Base-by-base conservation (phyloP, 2,113 vertebrate genomes). In the Brevimyrus niger region DNA sequence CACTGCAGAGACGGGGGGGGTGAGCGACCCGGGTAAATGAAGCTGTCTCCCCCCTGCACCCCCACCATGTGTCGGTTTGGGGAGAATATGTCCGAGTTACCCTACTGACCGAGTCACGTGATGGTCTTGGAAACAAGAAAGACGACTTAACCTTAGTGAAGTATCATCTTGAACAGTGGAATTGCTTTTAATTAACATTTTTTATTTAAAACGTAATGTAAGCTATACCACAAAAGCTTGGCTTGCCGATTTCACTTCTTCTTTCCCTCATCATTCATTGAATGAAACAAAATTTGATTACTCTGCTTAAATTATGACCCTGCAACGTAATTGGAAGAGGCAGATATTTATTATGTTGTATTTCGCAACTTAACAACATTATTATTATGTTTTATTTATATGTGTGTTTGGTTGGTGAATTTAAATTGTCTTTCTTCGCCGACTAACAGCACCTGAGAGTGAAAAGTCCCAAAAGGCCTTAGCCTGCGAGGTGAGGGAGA, bases 1-100 rank as follows among this genome's bases (percentile, higher is more conserved):
- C 94, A 95, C 98, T 99, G 93, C 91, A 95, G 92, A 91, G 0
- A 87, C 89, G 89, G 76, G 31, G n/a, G 35, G 10, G 13, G 38
- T 6, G 47, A 61, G 21, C 6, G 7, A 47, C n/a, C 58, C 58
- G n/a, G 61, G 58, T 35, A 38, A 80, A 84, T 55, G 13, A 53
- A 31, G 80, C 55, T 27, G 17, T 65, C 15, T 21, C n/a, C 76
- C 47, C 89, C 69, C 88, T 83, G 69, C 31, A 90, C 89, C 90
- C 88, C 90, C 88, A 90, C 89, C 86, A 92, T 91, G 92, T 88
- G 58, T 91, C 91, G 91, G 91, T 93, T 93, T 92, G 89, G 91
- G 92, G 92, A 92, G 92, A 93, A 93, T 93, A 93, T 92, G 93
- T 94, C 92, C 92, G 93, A 92, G 94, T 93, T 93, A 92, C 91